Base-by-base conservation (phyloP, 2,113 vertebrate species). In the Neodontobutis hainanensis region DNA sequence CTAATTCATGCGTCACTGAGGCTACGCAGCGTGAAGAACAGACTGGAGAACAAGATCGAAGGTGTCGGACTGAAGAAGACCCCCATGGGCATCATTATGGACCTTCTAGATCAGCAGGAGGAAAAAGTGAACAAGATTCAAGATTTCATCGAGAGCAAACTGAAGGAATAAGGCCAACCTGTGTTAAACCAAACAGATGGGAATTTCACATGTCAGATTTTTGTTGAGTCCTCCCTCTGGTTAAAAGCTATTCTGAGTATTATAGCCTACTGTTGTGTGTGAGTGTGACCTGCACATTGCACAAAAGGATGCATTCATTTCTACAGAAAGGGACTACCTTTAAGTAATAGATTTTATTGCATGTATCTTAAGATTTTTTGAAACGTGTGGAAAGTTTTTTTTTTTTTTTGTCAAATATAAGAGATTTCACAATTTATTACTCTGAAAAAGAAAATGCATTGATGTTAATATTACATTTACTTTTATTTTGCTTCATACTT, bases 31-130 rank as follows among this genome's bases (percentile, higher is more conserved):
- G 90, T 98, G 73, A 98, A 98, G 92, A 99, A 99, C 92, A 95
- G 94, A 80, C 49, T 99, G 89, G 96, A 97, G 90, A 98, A 98
- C 88, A 98, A 96, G 88, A 95, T 96, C n/a, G 96, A 99, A 82
- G 93, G 87, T 0, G 92, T 94, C 0, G 97, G 97, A 12, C 70
- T 99, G 85, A 99, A 98, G 94, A 98, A 92, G 91, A 95, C 96
- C 0, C 97, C 97, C 0, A 98, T 99, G 97, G 96, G 97, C 9
- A 75, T 98, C 75, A 93, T 99, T 57, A 89, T 99, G 69, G 95
- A 97, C 64, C 95, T 96, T 32, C 91, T 99, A 73, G 97, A 97
- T 64, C 97, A 99, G 72, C 96, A 99, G 78, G 97, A 98, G 78
- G 97, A 97, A 55, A 93, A 67, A 55, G 87, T 98, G 52, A 93